These are phyloP conservation scores for Nycticryphes semicollaris DNA, from an alignment of 2,113 vertebrate species.

Conservation along the genomic window DNA sequence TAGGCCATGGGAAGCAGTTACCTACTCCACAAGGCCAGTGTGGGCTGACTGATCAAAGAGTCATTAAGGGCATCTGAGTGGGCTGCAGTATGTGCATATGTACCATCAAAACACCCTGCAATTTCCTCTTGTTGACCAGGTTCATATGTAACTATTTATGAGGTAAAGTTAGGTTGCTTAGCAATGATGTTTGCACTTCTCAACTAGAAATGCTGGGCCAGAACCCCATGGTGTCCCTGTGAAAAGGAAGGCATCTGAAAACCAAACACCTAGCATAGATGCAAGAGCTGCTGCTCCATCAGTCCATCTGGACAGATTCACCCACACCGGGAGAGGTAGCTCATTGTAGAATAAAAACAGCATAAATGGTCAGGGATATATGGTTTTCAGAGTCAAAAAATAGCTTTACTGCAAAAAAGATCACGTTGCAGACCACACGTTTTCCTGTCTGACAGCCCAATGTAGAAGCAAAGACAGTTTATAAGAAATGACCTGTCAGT, in stretches of 20 bases:
- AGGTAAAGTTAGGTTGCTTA: background rate
- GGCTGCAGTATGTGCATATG: background rate
- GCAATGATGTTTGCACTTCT: background rate
- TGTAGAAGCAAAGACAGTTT: background rate
- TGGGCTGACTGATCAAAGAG: background rate
- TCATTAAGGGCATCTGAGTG: background rate
- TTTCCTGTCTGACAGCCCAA: background rate
- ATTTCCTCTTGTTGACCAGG: background rate
- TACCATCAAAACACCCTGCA: background rate
- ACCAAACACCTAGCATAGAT: background rate
- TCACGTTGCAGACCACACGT: background rate
- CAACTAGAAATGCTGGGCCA: background rate
- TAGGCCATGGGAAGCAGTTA: background rate
- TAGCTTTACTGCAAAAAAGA: background rate
- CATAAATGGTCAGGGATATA: background rate
- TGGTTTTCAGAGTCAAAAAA: background rate
- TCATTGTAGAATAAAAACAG: background rate
- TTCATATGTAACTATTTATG: background rate
- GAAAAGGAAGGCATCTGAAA: background rate
- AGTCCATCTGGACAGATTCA: background rate
- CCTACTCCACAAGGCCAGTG: background rate
- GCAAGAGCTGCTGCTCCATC: background rate
- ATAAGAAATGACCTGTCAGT: background rate
- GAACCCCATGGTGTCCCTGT: background rate
- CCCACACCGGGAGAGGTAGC: accelerated